Evolutionary conservation across 2,113 vertebrate genomes (phyloP), one percentile per base, ranked within the genome.

Genomic region (Sceloporus tristichus): DNA sequence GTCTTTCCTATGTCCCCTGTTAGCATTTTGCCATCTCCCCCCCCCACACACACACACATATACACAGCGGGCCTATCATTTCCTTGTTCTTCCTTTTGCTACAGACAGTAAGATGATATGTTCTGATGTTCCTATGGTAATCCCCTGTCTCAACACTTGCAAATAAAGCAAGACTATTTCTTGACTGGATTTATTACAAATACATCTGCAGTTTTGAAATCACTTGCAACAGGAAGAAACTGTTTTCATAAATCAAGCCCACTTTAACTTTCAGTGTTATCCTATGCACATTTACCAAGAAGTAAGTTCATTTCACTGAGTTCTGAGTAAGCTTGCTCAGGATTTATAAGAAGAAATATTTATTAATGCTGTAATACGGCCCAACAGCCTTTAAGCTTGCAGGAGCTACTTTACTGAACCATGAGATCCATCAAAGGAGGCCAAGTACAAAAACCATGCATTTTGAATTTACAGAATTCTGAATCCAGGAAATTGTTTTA

Each of bases 91-190:
- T 48, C 48, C 48, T 48, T 48, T 48, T 48, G 48, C 48, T 48
- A 48, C 48, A 48, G 48, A 48, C 48, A 76, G 84, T 88, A 92
- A 93, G 91, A 91, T 91, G 91, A 88, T 91, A 48, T 9, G 73
- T 54, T 40, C 93, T 19, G 91, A 89, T 93, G 73, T 13, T 81
- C 82, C 86, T 90, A 59, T 56, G 27, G 76, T 77, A 85, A 92
- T 86, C 81, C 91, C 38, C 0, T 91, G 92, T 93, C 85, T 87
- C 89, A 84, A 86, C 90, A 65, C 71, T 82, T 86, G 5, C 80
- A 86, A 65, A 68, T 48, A 80, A 2, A 84, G 80, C 84, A 19
- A 84, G 7, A 62, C 73, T 53, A 59, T 87, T 2, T 83, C 34
- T 73, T 42, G 91, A 18, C 10, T 23, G 23, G 56, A 93, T 38